phyloP scores from a whole-genome alignment of 2,888 invertebrate species.

The Merodon equestris region DNA sequence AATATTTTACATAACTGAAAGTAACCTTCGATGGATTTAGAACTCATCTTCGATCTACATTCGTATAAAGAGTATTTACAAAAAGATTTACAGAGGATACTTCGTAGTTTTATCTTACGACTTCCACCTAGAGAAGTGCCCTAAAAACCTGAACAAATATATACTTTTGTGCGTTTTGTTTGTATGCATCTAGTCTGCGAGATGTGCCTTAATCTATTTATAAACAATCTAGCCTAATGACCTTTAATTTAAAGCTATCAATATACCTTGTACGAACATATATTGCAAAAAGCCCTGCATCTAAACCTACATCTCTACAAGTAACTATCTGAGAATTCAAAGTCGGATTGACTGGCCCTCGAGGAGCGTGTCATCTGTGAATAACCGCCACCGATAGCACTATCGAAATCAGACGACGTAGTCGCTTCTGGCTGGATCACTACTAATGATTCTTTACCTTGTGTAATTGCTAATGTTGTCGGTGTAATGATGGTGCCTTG shows the following conservation, averaged over 20 bases:
- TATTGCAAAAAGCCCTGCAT: background rate
- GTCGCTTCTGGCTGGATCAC: slow-evolving; percentile 87
- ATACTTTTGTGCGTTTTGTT: too few species aligned
- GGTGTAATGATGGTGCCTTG: slow-evolving; percentile 77
- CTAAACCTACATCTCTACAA: slow-evolving; percentile 80
- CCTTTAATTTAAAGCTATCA: too few species aligned
- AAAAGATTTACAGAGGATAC: too few species aligned
- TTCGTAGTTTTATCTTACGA: too few species aligned
- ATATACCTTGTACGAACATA: too few species aligned
- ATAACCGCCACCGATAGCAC: slow-evolving; percentile 85
- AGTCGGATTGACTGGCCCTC: slow-evolving; percentile 89
- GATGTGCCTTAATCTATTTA: too few species aligned
- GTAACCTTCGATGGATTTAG: too few species aligned
- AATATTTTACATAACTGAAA: too few species aligned
- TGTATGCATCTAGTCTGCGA: too few species aligned
- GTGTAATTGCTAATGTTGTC: slow-evolving; percentile 88
- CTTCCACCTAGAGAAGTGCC: background rate
- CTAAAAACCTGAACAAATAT: background rate
- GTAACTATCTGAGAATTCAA: slow-evolving; percentile 93
- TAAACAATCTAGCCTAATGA: too few species aligned
- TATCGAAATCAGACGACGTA: slow-evolving; percentile 82
- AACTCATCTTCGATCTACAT: too few species aligned
- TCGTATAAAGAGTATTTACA: too few species aligned
- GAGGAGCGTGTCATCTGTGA: slow-evolving; percentile 89
- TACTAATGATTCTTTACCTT: slow-evolving; percentile 79